Conservation (phyloP, 2,797 vertebrate species). For the Gambusia yucatana region DNA sequence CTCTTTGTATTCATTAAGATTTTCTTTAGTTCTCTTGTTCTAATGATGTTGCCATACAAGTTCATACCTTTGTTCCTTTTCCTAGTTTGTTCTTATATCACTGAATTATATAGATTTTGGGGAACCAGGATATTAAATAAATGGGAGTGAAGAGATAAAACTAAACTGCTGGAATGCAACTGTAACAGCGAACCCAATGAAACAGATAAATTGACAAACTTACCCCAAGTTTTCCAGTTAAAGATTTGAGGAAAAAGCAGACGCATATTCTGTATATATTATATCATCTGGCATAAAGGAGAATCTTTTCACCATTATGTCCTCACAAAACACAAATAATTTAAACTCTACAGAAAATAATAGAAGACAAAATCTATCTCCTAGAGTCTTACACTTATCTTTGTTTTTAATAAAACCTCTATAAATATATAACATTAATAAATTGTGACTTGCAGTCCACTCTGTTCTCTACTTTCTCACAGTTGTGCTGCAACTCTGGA, state of each 20-base stretch:
- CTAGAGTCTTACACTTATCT: neutral
- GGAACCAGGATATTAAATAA: neutral
- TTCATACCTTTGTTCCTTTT: too few relatives aligned
- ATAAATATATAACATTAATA: neutral
- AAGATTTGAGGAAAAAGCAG: neutral
- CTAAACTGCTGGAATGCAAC: neutral
- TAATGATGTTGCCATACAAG: too few relatives aligned
- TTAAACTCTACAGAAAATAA: neutral
- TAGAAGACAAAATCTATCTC: neutral
- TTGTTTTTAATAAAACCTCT: neutral
- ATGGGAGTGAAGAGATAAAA: neutral
- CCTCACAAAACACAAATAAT: neutral
- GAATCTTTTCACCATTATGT: neutral
- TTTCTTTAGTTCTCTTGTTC: too few relatives aligned
- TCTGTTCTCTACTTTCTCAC: neutral
- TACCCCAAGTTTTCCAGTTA: neutral
- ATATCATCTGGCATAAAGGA: neutral
- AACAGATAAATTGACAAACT: neutral
- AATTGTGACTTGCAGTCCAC: neutral
- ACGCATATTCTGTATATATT: neutral
- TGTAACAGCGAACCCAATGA: neutral
- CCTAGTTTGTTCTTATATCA: too few relatives aligned
- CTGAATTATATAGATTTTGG: neutral
- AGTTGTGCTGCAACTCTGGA: conserved; percentile 4
- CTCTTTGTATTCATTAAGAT: too few relatives aligned